A percentile compares a stretch with the other conserved stretches of the same genome.
These are phyloP conservation scores for Lymantria dispar DNA, from an alignment of 2,888 invertebrate genomes.

Conservation along the genomic window DNA sequence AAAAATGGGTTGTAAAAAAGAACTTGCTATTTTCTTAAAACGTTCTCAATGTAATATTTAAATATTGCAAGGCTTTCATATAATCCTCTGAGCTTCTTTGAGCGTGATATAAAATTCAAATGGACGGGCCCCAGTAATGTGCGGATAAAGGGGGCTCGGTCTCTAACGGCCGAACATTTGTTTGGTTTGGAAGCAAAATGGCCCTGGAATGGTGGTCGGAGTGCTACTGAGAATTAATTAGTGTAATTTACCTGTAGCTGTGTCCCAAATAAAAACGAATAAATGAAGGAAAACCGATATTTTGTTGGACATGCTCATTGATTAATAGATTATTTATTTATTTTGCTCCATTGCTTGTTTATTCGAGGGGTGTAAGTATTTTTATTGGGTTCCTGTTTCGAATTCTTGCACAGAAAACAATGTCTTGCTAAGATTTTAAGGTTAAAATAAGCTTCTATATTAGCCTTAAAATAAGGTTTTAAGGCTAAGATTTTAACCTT, in stretches of 20 bases:
- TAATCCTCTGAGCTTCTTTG: slow-evolving; percentile 20
- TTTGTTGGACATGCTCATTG: not conserved
- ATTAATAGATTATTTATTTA: not conserved
- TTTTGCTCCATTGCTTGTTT: not conserved
- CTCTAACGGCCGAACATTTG: not conserved
- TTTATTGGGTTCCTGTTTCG: no score
- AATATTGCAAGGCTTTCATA: not conserved
- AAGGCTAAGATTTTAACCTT: no score
- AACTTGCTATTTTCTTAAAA: no score
- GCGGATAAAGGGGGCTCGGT: not conserved
- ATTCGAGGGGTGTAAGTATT: no score
- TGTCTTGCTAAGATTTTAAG: no score
- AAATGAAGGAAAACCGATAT: not conserved
- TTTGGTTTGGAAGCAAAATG: not conserved
- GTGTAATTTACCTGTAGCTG: not conserved
- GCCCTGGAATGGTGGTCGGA: not conserved
- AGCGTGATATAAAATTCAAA: slow-evolving; percentile 24
- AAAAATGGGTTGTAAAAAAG: no score
- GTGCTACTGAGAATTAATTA: slow-evolving; percentile 3
- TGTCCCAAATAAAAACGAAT: not conserved
- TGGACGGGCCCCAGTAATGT: not conserved
- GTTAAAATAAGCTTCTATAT: no score
- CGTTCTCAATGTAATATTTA: no score
- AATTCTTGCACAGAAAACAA: no score
- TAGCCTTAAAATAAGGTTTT: no score